Conservation (phyloP, 1,140 invertebrate species). For the Lanistes nyassanus region DNA sequence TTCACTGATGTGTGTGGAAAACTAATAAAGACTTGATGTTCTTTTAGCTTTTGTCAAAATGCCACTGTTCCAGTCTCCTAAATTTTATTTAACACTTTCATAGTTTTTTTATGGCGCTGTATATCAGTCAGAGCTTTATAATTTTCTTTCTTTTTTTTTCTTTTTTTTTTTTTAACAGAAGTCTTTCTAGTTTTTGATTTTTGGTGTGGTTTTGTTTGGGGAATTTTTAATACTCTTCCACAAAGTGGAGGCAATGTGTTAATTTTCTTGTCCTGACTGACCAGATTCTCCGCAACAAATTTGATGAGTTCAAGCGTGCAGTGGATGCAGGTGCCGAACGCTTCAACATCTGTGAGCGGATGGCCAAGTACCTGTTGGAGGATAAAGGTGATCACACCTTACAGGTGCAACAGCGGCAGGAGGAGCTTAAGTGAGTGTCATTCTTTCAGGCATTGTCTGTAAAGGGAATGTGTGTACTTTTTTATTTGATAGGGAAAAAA, state of each 20-base stretch:
- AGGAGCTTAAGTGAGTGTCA: constrained; percentile 81
- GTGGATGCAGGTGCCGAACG: constrained; percentile 91
- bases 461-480: too few species aligned
- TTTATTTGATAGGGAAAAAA: too few species aligned
- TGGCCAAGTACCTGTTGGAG: constrained; percentile 89
- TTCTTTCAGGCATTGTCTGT: neutral
- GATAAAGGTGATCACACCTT: constrained; percentile 88
- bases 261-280: neutral
- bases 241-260: neutral
- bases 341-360: constrained; percentile 90
- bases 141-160: neutral
- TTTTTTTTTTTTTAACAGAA: neutral
- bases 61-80: too few species aligned
- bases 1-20: neutral
- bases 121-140: neutral
- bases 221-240: neutral
- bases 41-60: too few species aligned
- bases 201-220: neutral
- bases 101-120: too few species aligned
- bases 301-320: constrained; percentile 93
- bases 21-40: too few species aligned
- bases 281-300: constrained; percentile 74
- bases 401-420: constrained; percentile 77
- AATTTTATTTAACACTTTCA: too few species aligned
- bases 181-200: neutral